phyloP scores from a whole-genome alignment of 1,140 invertebrate genomes.

The Anthonomus grandis region DNA sequence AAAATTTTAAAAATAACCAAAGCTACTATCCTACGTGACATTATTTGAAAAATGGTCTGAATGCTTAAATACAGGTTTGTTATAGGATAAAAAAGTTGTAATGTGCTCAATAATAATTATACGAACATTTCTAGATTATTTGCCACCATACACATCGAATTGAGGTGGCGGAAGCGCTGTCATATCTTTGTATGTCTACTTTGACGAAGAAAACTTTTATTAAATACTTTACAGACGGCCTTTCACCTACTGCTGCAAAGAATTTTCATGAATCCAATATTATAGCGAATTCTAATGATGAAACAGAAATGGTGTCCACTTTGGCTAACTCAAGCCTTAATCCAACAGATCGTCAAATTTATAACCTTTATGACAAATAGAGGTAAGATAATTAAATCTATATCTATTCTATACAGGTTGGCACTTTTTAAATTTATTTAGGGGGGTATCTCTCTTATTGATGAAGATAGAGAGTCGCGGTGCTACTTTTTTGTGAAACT shows the following conservation, averaged over 20 bases:
- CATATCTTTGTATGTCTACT: constrained; percentile 3
- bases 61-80: constrained; percentile 6
- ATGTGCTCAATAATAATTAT: not conserved
- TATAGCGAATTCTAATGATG: too few species aligned
- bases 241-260: constrained; percentile 1
- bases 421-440: too few species aligned
- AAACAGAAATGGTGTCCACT: not conserved
- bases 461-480: too few species aligned
- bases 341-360: constrained; percentile 4
- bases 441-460: too few species aligned
- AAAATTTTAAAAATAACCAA: constrained; percentile 7
- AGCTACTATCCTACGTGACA: constrained; percentile 1
- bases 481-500: too few species aligned
- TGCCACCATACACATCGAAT: constrained; percentile 4
- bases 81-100: not conserved
- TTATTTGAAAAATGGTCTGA: too few species aligned
- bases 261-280: constrained; percentile 1
- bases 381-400: constrained; percentile 4
- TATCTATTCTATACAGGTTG: too few species aligned
- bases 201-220: constrained; percentile 4
- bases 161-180: constrained; percentile 4
- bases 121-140: constrained; percentile 2
- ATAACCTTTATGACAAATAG: constrained; percentile 3
- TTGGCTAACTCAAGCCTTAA: constrained; percentile 2
- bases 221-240: constrained; percentile 1